These are phyloP conservation scores for Candidula unifasciata DNA, from an alignment of 2,888 invertebrate species.

Conservation along the genomic window DNA sequence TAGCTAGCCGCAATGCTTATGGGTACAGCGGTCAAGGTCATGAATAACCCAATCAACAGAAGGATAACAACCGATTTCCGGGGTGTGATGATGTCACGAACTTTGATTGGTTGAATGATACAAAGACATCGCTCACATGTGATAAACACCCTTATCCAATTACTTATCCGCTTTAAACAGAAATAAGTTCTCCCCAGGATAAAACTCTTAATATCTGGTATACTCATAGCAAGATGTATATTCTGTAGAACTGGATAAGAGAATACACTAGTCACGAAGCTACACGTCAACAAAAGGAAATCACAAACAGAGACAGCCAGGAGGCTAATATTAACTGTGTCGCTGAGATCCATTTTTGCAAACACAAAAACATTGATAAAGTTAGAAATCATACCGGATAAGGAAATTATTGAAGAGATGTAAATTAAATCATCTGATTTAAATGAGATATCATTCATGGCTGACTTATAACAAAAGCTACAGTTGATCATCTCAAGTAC, in stretches of 20 bases:
- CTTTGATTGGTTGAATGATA: background rate
- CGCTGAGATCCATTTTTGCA: background rate
- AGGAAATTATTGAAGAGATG: background rate
- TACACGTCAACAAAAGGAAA: background rate
- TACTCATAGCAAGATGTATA: background rate
- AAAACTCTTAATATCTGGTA: background rate
- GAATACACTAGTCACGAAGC: background rate
- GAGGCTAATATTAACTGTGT: background rate
- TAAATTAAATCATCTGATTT: too few relatives aligned
- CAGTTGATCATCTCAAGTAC: too few relatives aligned
- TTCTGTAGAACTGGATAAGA: background rate
- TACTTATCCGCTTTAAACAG: background rate
- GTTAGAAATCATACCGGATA: conserved; percentile 1
- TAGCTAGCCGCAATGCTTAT: background rate
- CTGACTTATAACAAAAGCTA: too few relatives aligned
- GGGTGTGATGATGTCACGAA: conserved; percentile 10
- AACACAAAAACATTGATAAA: conserved; percentile 25
- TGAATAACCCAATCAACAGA: background rate
- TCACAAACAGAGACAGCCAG: background rate
- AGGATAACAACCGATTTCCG: background rate
- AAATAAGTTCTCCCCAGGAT: background rate
- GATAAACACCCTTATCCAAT: background rate
- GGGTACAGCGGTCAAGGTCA: background rate
- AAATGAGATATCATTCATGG: too few relatives aligned
- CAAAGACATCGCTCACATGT: conserved; percentile 3